These are phyloP conservation scores for Hecatera dysodea DNA, from an alignment of 2,888 invertebrate genomes.

Conservation along the genomic window DNA sequence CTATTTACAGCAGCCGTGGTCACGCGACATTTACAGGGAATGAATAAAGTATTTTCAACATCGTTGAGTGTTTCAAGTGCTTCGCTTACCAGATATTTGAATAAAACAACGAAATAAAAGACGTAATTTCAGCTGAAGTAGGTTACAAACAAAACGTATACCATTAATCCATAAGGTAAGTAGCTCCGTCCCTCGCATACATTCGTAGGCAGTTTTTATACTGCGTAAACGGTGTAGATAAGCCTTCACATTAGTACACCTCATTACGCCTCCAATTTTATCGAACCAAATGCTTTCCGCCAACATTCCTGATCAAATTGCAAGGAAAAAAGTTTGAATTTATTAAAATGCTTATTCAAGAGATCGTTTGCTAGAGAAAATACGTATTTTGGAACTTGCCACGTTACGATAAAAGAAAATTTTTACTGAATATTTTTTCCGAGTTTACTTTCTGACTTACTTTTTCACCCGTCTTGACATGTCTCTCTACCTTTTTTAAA, in stretches of 20 bases:
- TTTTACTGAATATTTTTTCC: background rate
- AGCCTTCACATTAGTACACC: conserved; percentile 58
- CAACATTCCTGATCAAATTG: conserved; percentile 58
- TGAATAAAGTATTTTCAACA: conserved; percentile 23
- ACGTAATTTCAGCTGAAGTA: conserved; percentile 17
- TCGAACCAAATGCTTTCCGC: conserved; percentile 60
- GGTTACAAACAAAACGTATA: conserved; percentile 35
- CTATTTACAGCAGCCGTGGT: conserved; percentile 38
- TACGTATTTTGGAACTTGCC: conserved; percentile 27
- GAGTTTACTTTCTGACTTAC: background rate
- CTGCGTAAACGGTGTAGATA: conserved; percentile 57
- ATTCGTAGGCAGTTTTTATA: conserved; percentile 56
- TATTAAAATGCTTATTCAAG: conserved; percentile 54
- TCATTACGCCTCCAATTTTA: conserved; percentile 63
- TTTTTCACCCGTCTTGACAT: background rate
- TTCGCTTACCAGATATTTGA: background rate
- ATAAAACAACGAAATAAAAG: conserved; percentile 1
- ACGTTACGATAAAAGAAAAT: background rate
- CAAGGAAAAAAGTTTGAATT: conserved; percentile 58
- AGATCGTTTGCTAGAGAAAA: conserved; percentile 32
- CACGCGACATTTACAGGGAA: conserved; percentile 25
- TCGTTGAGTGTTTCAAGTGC: background rate
- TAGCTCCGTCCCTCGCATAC: conserved; percentile 44
- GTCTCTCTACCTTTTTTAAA: background rate
- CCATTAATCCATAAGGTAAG: conserved; percentile 42